Evolutionary conservation across 2,113 vertebrate species (phyloP).

Genomic region (Limanda limanda): DNA sequence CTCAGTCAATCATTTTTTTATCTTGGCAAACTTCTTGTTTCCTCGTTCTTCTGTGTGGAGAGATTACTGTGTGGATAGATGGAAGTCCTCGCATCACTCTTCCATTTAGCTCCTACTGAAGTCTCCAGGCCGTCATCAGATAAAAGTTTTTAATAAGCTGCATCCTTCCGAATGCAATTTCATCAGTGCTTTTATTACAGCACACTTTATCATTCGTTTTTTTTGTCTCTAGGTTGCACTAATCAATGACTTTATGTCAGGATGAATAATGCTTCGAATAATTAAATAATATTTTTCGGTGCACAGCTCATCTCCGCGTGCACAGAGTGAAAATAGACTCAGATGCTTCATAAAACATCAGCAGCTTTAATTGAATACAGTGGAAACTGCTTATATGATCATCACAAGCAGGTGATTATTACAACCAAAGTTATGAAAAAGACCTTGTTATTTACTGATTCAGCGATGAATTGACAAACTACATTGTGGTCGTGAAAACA

Average conservation of each 20-base stretch:
- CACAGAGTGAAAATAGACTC: not conserved
- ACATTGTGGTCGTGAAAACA: too few relatives aligned
- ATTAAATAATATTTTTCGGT: slow-evolving; percentile 29
- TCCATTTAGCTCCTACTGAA: not conserved
- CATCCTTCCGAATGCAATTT: not conserved
- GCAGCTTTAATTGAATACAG: too few relatives aligned
- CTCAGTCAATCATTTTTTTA: not conserved
- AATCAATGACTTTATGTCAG: slow-evolving; percentile 59
- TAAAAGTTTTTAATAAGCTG: not conserved
- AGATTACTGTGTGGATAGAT: not conserved
- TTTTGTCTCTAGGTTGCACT: slow-evolving; percentile 28
- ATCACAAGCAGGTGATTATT: too few relatives aligned
- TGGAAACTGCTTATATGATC: too few relatives aligned
- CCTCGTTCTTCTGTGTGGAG: not conserved
- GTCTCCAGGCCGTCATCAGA: not conserved
- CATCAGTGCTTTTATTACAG: not conserved
- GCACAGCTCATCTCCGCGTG: slow-evolving; percentile 7
- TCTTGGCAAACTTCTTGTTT: not conserved
- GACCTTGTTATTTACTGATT: too few relatives aligned
- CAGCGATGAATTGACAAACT: too few relatives aligned
- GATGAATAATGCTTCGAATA: slow-evolving; percentile 38
- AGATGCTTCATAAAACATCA: not conserved
- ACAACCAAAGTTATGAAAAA: too few relatives aligned
- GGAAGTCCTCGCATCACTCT: not conserved
- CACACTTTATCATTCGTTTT: slow-evolving; percentile 9